Evolutionary conservation across 2,888 invertebrate genomes (phyloP), one percentile per base, ranked within the genome.

Genomic region (Unio pictorum): DNA sequence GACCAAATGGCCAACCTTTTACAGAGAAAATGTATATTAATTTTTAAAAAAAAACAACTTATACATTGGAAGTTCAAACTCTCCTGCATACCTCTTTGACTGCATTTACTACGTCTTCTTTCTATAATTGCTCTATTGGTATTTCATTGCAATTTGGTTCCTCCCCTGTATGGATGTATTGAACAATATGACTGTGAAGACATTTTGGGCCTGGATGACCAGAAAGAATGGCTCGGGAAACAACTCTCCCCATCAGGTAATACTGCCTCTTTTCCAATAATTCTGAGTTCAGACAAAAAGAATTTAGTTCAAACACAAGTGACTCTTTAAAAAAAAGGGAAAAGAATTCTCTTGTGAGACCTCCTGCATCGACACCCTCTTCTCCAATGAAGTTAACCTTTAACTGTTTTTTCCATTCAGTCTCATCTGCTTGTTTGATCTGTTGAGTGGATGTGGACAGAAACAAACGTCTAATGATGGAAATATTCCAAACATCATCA

Each of bases 181-280:
- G 56, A 23, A 66, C 62, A 55, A 73, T 62, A 56, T 73, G 65
- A 1, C 65, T 55, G 20, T 64, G 54, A 4, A 70, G 61, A 55
- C 67, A 64, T n/a, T 62, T 64, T 57, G 73, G 73, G 5, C 73
- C 72, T 34, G 67, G 67, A 61, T 69, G 69, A 45, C 72, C 69
- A 64, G 18, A 55, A 23, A 69, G 20, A 30, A 69, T 66, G 3
- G 66, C 69, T 64, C 18, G 64, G 18, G 54, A 57, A 26, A 60
- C 64, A 63, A 62, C 63, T 61, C 58, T 62, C 23, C 67, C 73
- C 20, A 73, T 64, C 17, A 64, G 61, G 18, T 55, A 55, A 55
- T 69, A 73, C 18, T 66, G 67, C 55, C 59, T 66, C 61, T 69
- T 64, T 15, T 64, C 64, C 18, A 73, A 58, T 17, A 64, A 61